Percentiles rank a stretch among this genome's conserved stretches.
These are phyloP conservation scores for Stomatorhinus walkeri DNA, from an alignment of 2,797 vertebrate genomes.

Conservation along the genomic window DNA sequence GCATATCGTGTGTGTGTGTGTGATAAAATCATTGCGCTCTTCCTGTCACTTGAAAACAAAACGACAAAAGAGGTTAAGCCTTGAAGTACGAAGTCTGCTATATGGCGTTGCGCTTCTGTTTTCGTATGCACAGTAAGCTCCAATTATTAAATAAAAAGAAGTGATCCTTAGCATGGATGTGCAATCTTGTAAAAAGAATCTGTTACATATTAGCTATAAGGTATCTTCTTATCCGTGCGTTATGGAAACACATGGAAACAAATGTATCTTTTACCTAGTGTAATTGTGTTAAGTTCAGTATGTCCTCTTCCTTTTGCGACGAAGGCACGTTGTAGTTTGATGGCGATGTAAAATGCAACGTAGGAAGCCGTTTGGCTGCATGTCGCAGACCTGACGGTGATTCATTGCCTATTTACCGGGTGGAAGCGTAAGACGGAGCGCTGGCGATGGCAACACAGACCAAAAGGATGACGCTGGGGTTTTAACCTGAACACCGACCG, in stretches of 20 bases:
- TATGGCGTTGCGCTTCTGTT: background rate
- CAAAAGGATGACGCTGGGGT: background rate
- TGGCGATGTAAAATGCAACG: background rate
- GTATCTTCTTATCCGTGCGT: background rate
- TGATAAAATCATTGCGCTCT: background rate
- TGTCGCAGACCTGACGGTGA: background rate
- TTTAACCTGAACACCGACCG: background rate
- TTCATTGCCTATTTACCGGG: background rate
- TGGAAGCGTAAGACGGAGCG: background rate
- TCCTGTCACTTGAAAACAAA: constrained; percentile 12
- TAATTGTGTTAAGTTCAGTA: background rate
- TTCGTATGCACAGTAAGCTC: background rate
- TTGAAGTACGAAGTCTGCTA: background rate
- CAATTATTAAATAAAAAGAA: background rate
- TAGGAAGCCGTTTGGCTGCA: background rate
- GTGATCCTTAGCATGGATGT: background rate
- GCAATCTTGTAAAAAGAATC: background rate
- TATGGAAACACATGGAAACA: background rate
- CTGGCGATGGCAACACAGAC: background rate
- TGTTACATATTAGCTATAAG: background rate
- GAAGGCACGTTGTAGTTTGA: background rate
- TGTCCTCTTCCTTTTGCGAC: background rate
- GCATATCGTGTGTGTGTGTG: constrained; percentile 17
- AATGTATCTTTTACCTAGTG: background rate
- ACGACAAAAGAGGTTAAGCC: background rate